Percentiles rank a stretch among this genome's conserved stretches.
Evolutionary conservation across 2,797 vertebrate species (phyloP).

Genomic region (Sebastes hubbsi): DNA sequence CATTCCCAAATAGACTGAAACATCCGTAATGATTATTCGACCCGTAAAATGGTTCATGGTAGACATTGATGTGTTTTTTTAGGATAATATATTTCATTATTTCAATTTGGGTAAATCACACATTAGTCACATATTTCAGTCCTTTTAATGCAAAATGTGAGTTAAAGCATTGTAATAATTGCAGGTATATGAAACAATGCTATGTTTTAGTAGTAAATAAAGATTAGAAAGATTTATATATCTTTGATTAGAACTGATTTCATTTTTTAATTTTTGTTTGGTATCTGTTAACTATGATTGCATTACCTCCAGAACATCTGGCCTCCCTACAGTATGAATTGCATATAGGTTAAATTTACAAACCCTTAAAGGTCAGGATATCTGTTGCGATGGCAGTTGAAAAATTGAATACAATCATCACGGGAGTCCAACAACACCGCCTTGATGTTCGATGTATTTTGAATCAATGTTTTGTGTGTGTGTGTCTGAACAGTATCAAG

Average conservation of each 20-base stretch:
- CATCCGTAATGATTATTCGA: not conserved
- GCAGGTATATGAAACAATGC: not conserved
- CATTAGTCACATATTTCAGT: not conserved
- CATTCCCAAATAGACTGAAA: not conserved
- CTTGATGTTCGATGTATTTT: slow-evolving; percentile 36
- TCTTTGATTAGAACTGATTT: not conserved
- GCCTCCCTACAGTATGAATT: not conserved
- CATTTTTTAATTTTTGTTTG: no score
- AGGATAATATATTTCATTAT: not conserved
- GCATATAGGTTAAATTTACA: not conserved
- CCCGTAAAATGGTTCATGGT: not conserved
- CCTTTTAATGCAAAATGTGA: not conserved
- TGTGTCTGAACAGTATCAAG: slow-evolving; percentile 33
- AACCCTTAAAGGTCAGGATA: slow-evolving; percentile 26
- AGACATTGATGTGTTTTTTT: no score
- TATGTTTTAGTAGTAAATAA: not conserved
- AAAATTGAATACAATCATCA: slow-evolving; percentile 19
- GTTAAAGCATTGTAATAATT: not conserved
- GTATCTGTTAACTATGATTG: not conserved
- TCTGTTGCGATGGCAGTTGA: not conserved
- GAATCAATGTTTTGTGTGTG: slow-evolving; percentile 22
- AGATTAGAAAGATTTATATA: not conserved
- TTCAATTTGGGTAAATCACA: not conserved
- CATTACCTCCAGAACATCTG: not conserved
- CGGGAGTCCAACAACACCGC: slow-evolving; percentile 8